Evolutionary conservation across 2,888 invertebrate genomes (phyloP).

Genomic region (Ischnura elegans): DNA sequence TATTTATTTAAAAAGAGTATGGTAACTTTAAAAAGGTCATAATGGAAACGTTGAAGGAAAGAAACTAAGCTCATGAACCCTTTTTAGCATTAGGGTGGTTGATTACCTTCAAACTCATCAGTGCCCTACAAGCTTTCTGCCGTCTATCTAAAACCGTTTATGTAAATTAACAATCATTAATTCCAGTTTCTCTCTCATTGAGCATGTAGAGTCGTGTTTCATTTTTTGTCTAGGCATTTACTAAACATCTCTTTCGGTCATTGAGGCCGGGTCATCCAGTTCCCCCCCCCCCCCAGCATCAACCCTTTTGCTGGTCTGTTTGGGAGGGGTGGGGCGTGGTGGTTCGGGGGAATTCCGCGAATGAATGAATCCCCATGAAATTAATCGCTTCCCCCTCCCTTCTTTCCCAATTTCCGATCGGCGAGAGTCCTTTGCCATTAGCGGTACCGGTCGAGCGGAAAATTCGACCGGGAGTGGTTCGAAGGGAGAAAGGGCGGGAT

Average conservation of each 20-base stretch:
- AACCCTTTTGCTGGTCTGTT: too few species aligned
- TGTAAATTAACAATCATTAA: too few species aligned
- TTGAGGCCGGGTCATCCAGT: not conserved
- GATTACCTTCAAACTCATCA: too few species aligned
- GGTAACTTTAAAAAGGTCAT: too few species aligned
- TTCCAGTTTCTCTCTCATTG: not conserved
- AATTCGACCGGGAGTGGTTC: not conserved
- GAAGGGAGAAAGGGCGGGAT: not conserved
- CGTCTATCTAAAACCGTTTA: too few species aligned
- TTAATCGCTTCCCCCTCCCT: not conserved
- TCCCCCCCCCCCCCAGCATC: not conserved
- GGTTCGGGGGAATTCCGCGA: not conserved
- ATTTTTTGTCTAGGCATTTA: not conserved
- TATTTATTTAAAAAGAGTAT: too few species aligned
- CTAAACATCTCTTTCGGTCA: not conserved
- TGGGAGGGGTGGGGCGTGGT: too few species aligned
- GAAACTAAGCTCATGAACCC: too few species aligned
- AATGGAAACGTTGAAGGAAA: too few species aligned
- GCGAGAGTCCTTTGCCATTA: constrained; percentile 18
- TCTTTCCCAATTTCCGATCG: not conserved
- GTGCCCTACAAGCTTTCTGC: too few species aligned
- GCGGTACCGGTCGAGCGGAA: not conserved
- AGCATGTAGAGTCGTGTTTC: not conserved
- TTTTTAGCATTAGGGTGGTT: too few species aligned
- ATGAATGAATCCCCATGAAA: not conserved